phyloP scores from a whole-genome alignment of 35 echinoderm and acorn worm genomes.

The Anneissia japonica region DNA sequence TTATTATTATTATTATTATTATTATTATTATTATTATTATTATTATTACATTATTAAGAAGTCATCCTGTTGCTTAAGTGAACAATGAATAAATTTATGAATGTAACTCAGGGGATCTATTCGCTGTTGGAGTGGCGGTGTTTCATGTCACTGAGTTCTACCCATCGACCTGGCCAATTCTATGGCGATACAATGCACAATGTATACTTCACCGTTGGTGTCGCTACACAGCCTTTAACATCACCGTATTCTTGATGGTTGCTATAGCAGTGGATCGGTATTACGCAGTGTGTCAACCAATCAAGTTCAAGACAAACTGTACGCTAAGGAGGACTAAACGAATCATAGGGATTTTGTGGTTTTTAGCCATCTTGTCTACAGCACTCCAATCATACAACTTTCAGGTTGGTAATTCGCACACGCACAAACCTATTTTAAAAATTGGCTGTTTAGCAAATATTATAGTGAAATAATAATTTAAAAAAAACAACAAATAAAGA shows the following conservation, averaged over 20 bases:
- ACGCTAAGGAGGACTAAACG: slow-evolving; percentile 38
- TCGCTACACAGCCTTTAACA: slow-evolving; percentile 62
- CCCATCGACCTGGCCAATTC: slow-evolving; percentile 28
- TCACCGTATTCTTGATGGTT: slow-evolving; percentile 68
- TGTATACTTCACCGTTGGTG: slow-evolving; percentile 57
- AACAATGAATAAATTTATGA: not conserved
- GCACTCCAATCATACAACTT: not conserved
- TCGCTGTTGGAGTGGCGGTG: slow-evolving; percentile 45
- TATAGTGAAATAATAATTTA: no score
- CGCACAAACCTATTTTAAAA: no score
- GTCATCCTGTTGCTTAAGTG: not conserved
- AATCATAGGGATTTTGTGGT: slow-evolving; percentile 48
- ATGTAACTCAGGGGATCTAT: slow-evolving; percentile 71
- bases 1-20: not conserved
- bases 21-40: not conserved
- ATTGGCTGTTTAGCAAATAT: no score
- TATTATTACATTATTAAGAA: not conserved
- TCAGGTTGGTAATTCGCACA: not conserved
- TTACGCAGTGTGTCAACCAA: slow-evolving; percentile 27
- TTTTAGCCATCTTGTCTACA: slow-evolving; percentile 4
- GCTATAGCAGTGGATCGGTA: slow-evolving; percentile 76
- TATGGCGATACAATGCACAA: slow-evolving; percentile 57
- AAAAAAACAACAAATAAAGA: no score
- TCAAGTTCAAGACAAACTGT: slow-evolving; percentile 41
- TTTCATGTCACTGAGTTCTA: slow-evolving; percentile 82